phyloP scores from a whole-genome alignment of 1,140 invertebrate genomes.

The Pissodes strobi region DNA sequence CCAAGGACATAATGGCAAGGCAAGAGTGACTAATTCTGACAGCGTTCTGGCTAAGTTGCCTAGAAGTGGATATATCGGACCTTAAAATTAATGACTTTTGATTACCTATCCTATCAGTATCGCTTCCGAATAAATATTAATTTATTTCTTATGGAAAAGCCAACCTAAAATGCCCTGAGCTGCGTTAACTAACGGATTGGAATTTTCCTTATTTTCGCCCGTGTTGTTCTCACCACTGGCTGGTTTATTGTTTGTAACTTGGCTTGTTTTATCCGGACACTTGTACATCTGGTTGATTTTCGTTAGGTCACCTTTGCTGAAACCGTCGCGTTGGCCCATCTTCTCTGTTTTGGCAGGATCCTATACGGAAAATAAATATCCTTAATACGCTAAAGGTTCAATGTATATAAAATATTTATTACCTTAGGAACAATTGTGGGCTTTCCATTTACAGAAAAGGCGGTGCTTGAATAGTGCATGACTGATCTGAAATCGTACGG shows the following conservation, averaged over 20 bases:
- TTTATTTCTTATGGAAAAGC: conserved; percentile 28
- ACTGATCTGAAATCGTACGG: conserved; percentile 80
- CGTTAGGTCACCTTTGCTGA: conserved; percentile 71
- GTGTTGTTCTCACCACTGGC: not conserved
- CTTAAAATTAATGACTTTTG: too few species aligned
- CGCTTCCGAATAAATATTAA: too few species aligned
- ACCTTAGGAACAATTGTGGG: conserved; percentile 74
- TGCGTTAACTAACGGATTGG: conserved; percentile 23
- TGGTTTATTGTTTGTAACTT: conserved; percentile 11
- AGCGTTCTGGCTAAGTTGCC: too few species aligned
- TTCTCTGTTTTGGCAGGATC: conserved; percentile 39
- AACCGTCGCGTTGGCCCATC: conserved; percentile 72
- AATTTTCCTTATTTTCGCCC: conserved; percentile 19
- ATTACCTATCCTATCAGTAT: too few species aligned
- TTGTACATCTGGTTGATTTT: conserved; percentile 80
- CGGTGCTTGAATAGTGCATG: conserved; percentile 81
- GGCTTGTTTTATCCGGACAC: conserved; percentile 56
- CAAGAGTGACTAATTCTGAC: too few species aligned
- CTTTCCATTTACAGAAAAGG: conserved; percentile 74
- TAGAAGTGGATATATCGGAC: too few species aligned
- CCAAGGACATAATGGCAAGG: too few species aligned
- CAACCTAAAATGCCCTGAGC: conserved; percentile 27
- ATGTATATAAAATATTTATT: conserved; percentile 11
- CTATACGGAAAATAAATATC: conserved; percentile 27
- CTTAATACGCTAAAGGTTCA: not conserved